Percentiles rank a stretch among this genome's conserved stretches.
These are phyloP conservation scores for Hucho hucho DNA, from an alignment of 2,113 vertebrate species.

Conservation along the genomic window DNA sequence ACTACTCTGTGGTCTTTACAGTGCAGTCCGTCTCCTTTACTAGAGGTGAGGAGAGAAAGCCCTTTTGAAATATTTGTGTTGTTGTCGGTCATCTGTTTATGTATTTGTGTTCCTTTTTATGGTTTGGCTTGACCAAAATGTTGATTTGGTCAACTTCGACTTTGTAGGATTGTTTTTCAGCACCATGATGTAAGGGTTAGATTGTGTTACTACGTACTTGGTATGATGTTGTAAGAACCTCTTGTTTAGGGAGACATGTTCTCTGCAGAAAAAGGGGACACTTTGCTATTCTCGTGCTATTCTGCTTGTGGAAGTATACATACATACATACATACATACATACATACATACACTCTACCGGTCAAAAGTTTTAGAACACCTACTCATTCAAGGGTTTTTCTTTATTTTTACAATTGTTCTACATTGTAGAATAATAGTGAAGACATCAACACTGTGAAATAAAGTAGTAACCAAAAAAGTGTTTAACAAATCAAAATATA, in stretches of 20 bases:
- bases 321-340: too few relatives aligned
- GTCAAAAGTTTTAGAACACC: too few relatives aligned
- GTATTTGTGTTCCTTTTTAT: not conserved
- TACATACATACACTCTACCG: too few relatives aligned
- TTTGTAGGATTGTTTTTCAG: not conserved
- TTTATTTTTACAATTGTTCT: too few relatives aligned
- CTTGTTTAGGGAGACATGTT: not conserved
- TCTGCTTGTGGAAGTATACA: too few relatives aligned
- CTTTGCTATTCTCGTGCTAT: not conserved
- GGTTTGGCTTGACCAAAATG: not conserved
- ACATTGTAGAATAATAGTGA: too few relatives aligned
- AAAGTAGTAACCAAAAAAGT: too few relatives aligned
- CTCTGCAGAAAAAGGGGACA: not conserved
- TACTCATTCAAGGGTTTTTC: too few relatives aligned
- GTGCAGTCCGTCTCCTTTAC: not conserved
- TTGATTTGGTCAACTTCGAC: not conserved
- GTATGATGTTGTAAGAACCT: not conserved
- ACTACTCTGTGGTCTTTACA: not conserved
- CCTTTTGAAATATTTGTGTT: not conserved
- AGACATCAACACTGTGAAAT: too few relatives aligned
- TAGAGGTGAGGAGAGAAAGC: not conserved
- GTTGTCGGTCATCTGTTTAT: not conserved
- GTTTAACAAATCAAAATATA: too few relatives aligned
- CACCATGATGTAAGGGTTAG: not conserved
- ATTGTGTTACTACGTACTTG: not conserved